These are phyloP conservation scores for Napeogenes sylphis DNA, from an alignment of 2,888 invertebrate genomes.

Conservation along the genomic window DNA sequence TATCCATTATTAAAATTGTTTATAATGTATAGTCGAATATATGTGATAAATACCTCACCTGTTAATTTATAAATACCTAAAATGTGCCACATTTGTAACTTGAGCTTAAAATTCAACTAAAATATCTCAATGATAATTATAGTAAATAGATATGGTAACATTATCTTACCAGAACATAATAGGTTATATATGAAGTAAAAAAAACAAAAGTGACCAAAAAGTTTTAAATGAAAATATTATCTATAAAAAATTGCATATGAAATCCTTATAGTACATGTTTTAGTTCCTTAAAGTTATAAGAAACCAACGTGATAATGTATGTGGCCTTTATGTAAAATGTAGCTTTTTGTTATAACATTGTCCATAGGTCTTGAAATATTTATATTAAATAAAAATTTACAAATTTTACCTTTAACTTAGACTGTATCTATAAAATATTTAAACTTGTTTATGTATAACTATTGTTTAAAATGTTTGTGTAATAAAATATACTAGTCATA, in stretches of 20 bases:
- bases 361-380: slow-evolving; percentile 33
- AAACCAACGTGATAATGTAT: slow-evolving; percentile 53
- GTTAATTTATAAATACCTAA: no score
- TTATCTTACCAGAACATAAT: no score
- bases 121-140: neutral
- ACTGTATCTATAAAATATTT: neutral
- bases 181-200: no score
- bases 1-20: no score
- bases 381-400: slow-evolving; percentile 32
- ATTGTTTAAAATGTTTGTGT: slow-evolving; percentile 16
- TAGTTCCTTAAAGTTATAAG: slow-evolving; percentile 12
- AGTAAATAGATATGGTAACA: neutral
- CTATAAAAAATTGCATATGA: no score
- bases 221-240: no score
- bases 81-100: no score
- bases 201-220: no score
- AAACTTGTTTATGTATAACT: slow-evolving; percentile 15
- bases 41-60: no score
- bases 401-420: slow-evolving; percentile 23
- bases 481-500: slow-evolving; percentile 34
- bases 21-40: no score
- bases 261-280: neutral
- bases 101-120: slow-evolving; percentile 8
- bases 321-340: slow-evolving; percentile 61
- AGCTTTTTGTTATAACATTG: slow-evolving; percentile 50